phyloP scores from a whole-genome alignment of 2,113 vertebrate genomes.

The Stictonetta naevosa region DNA sequence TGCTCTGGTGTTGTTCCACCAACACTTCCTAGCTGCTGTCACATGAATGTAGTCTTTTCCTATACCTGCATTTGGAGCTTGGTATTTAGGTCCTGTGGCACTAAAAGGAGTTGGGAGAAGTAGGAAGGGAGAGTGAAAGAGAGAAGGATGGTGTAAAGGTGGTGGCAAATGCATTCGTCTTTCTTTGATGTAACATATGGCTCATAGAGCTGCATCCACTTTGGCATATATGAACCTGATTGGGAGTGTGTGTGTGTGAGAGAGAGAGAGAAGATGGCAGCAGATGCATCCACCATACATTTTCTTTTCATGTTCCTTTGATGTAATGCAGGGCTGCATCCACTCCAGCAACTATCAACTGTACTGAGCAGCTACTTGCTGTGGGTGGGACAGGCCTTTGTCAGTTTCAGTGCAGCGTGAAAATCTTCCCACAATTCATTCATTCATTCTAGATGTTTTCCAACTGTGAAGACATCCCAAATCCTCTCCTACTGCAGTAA shows the following conservation, averaged over 20 bases:
- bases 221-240: background rate
- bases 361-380: rapidly evolving
- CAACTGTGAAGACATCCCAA: background rate
- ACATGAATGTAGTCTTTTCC: background rate
- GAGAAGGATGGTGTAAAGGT: background rate
- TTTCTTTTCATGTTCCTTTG: no score
- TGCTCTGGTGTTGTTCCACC: background rate
- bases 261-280: background rate
- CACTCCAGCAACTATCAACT: background rate
- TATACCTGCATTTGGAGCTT: background rate
- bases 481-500: background rate
- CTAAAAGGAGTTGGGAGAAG: no score
- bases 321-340: no score
- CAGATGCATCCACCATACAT: no score
- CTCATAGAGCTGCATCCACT: background rate
- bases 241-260: background rate
- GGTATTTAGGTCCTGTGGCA: background rate
- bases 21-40: background rate
- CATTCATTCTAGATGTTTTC: background rate
- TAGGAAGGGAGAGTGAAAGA: no score
- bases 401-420: background rate
- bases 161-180: background rate
- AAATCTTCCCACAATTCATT: background rate
- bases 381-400: background rate
- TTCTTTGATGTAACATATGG: background rate